Base-by-base conservation (phyloP, 2,113 vertebrate species). In the Microcebus murinus region DNA sequence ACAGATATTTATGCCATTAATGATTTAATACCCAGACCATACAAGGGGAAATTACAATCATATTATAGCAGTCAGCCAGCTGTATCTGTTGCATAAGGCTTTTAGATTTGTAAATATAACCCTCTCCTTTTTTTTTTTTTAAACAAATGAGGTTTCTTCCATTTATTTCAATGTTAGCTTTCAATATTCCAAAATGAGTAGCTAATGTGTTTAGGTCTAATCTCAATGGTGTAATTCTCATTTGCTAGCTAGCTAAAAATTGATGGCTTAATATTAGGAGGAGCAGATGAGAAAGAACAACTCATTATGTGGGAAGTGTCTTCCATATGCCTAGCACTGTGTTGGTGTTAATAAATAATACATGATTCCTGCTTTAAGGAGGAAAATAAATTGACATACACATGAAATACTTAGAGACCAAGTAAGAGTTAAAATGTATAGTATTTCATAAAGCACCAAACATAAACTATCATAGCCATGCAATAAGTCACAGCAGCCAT, bases 21-120 rank as follows among this genome's bases (percentile, higher is more conserved):
- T 96, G 89, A 98, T 97, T 98, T 96, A 97, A 76, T 98, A 96
- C 50, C 52, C 87, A 92, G 65, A 97, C 91, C 34, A 67, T 63
- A 94, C 39, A 65, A 96, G 76, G 74, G 93, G 90, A 98, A 97
- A 77, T 90, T 87, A 57, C 61, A 68, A 57, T 48, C 71, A 94
- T 92, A 97, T 87, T 85, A 74, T 14, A 97, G 82, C 82, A 95
- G 67, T 74, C 52, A 96, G 67, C 70, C 89, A 93, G 96, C 94
- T 97, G 94, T 92, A 87, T 95, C 76, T 96, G 0, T 50, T 73
- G 23, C 48, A 74, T 71, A 96, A 96, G 45, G 12, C 59, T 70
- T 94, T 96, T 89, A 93, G 73, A 96, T 93, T 95, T 96, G 74
- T 61, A 97, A 97, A 87, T 71, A 94, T 61, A 89, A 52, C 15